A percentile compares a stretch with the other conserved stretches of the same genome.
phyloP scores from a whole-genome alignment of 2,888 invertebrate species.

The Dolichopus griseipennis region DNA sequence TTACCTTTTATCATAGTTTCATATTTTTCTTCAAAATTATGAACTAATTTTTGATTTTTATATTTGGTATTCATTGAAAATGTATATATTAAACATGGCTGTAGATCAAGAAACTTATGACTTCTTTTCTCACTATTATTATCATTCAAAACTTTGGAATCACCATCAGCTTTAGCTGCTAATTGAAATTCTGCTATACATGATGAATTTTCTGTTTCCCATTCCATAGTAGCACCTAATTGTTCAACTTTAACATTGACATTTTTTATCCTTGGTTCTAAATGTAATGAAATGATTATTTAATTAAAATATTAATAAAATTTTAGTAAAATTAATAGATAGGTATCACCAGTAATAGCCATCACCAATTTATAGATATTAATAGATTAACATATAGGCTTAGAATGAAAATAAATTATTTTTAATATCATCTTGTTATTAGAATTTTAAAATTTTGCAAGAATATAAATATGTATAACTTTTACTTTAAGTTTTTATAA shows the following conservation, averaged over 20 bases:
- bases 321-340: too few relatives aligned
- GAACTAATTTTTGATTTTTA: constrained; percentile 21
- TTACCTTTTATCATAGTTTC: constrained; percentile 7
- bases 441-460: too few relatives aligned
- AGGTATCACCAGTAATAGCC: too few relatives aligned
- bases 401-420: too few relatives aligned
- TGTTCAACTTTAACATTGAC: not conserved
- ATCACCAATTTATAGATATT: too few relatives aligned
- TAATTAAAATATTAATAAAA: too few relatives aligned
- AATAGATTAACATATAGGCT: too few relatives aligned
- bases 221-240: constrained; percentile 24
- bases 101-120: constrained; percentile 21
- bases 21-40: constrained; percentile 26
- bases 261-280: constrained; percentile 17
- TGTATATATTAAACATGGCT: constrained; percentile 29
- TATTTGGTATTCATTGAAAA: constrained; percentile 28
- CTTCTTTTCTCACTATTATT: constrained; percentile 20
- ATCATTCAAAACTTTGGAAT: constrained; percentile 24
- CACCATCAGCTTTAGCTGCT: constrained; percentile 23
- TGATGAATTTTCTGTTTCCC: constrained; percentile 29
- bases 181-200: constrained; percentile 30
- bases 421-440: too few relatives aligned
- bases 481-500: too few relatives aligned
- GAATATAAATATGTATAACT: too few relatives aligned
- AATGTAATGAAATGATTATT: not conserved